A percentile compares a stretch with the other conserved stretches of the same genome.
phyloP scores from a whole-genome alignment of 2,797 vertebrate genomes.

The Distichodus sexfasciatus region DNA sequence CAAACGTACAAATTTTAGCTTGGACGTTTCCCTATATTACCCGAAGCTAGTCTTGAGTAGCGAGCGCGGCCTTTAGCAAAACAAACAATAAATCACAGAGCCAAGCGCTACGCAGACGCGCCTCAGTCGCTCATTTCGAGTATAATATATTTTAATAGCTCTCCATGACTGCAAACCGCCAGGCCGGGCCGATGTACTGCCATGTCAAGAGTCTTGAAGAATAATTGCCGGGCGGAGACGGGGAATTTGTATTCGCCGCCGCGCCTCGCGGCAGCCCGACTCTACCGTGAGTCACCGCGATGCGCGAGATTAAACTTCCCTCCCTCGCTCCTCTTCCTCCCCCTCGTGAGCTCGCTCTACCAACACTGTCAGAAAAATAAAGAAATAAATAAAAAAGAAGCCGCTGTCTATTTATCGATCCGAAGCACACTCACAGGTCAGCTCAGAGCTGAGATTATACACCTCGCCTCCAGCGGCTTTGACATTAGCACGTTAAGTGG shows the following conservation, averaged over 20 bases:
- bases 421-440: slow-evolving; percentile 15
- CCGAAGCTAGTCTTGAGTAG: too few relatives aligned
- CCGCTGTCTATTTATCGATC: slow-evolving; percentile 30
- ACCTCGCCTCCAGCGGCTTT: slow-evolving; percentile 35
- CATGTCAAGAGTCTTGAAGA: slow-evolving; percentile 32
- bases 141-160: slow-evolving; percentile 44
- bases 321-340: background rate
- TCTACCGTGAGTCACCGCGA: slow-evolving; percentile 2
- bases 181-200: slow-evolving; percentile 22
- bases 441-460: slow-evolving; percentile 32
- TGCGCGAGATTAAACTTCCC: slow-evolving; percentile 1
- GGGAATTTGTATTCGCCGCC: too few relatives aligned
- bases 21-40: too few relatives aligned
- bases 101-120: slow-evolving; percentile 13
- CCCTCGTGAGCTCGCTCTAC: background rate
- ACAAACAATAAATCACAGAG: slow-evolving; percentile 43
- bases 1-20: too few relatives aligned
- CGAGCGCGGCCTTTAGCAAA: slow-evolving; percentile 33
- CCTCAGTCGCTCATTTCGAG: slow-evolving; percentile 24
- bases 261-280: too few relatives aligned
- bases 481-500: slow-evolving; percentile 28
- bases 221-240: slow-evolving; percentile 10
- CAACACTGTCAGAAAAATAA: background rate
- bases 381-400: too few relatives aligned
- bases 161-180: slow-evolving; percentile 26